Percentiles rank a stretch among this genome's conserved stretches.
phyloP scores from a whole-genome alignment of 2,888 invertebrate genomes.

The Neocrepidodera transversa region DNA sequence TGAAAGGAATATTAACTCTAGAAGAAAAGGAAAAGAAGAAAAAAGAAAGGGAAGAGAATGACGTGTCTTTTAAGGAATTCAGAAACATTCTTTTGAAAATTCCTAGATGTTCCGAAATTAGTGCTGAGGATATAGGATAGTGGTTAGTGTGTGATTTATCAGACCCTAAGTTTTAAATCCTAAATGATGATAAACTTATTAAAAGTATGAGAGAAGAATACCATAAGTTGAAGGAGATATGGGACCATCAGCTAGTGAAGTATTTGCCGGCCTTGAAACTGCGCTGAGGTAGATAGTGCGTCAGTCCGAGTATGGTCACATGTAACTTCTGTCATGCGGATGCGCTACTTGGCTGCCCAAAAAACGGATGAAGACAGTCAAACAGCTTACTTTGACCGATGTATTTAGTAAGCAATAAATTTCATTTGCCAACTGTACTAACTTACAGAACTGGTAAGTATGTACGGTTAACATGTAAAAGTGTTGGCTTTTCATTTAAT shows the following conservation, averaged over 20 bases:
- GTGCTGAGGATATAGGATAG: neutral
- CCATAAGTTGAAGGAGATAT: neutral
- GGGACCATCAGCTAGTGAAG: too few relatives aligned
- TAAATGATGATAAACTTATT: neutral
- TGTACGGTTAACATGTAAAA: neutral
- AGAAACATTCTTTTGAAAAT: neutral
- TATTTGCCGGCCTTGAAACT: neutral
- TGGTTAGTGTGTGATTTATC: neutral
- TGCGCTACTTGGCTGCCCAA: neutral
- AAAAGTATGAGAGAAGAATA: neutral
- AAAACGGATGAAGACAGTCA: neutral
- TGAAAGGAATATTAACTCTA: conserved; percentile 5
- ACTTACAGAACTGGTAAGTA: neutral
- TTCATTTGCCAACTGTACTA: neutral
- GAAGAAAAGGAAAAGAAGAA: neutral
- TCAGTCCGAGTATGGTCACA: neutral
- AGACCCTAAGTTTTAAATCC: neutral
- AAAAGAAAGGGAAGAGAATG: neutral
- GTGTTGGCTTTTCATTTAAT: too few relatives aligned
- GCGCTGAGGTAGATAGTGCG: neutral
- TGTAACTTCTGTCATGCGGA: neutral
- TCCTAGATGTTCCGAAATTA: neutral
- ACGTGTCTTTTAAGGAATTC: neutral
- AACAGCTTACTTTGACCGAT: neutral
- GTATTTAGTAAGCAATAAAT: neutral